Percentiles rank a stretch among this genome's conserved stretches.
These are phyloP conservation scores for Tipula confusa DNA, from an alignment of 2,888 invertebrate species.

Conservation along the genomic window DNA sequence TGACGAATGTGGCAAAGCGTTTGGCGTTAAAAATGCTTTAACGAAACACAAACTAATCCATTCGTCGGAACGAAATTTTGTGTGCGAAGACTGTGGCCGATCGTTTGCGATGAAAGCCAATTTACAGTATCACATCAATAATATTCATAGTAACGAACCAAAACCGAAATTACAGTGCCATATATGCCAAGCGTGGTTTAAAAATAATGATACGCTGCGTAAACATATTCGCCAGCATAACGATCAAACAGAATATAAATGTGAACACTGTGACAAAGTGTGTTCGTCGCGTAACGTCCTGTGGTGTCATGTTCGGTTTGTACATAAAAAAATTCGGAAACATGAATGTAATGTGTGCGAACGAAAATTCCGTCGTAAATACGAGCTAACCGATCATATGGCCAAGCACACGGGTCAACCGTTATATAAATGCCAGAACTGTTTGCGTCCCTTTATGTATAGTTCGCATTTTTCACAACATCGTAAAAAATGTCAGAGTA, in stretches of 20 bases:
- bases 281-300: slow-evolving; percentile 34
- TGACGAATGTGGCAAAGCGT: slow-evolving; percentile 37
- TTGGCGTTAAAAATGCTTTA: slow-evolving; percentile 34
- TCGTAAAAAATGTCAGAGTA: slow-evolving; percentile 39
- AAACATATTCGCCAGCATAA: slow-evolving; percentile 35
- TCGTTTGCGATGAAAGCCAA: slow-evolving; percentile 34
- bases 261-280: slow-evolving; percentile 34
- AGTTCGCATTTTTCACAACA: slow-evolving; percentile 42
- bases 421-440: slow-evolving; percentile 40
- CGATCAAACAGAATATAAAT: slow-evolving; percentile 33
- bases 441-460: slow-evolving; percentile 40
- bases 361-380: slow-evolving; percentile 34
- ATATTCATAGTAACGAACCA: slow-evolving; percentile 31
- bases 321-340: slow-evolving; percentile 34
- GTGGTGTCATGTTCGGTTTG: slow-evolving; percentile 35
- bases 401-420: slow-evolving; percentile 41
- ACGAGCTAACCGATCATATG: slow-evolving; percentile 39
- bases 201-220: slow-evolving; percentile 36
- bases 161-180: slow-evolving; percentile 35
- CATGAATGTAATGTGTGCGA: slow-evolving; percentile 35
- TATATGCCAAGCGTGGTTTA: slow-evolving; percentile 35
- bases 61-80: slow-evolving; percentile 34
- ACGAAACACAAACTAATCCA: slow-evolving; percentile 36
- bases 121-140: slow-evolving; percentile 33
- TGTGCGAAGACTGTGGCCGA: slow-evolving; percentile 37